Base-by-base conservation (phyloP, 2,797 vertebrate species). In the Vultur gryphus region DNA sequence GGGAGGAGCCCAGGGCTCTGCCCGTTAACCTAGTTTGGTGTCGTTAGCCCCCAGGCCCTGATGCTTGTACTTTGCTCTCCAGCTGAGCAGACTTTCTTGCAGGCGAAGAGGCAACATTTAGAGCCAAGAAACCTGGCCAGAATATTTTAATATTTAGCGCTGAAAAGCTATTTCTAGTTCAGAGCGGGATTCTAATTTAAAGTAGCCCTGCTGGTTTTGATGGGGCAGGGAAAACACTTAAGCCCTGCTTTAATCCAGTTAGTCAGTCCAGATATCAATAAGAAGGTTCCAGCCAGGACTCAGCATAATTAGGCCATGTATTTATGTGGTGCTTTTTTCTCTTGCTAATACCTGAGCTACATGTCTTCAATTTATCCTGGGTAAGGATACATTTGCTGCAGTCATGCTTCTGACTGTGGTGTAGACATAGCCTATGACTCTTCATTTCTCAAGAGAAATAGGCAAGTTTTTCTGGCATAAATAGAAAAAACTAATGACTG, bases 191-290 rank as follows among this genome's bases (percentile, higher is more conserved):
- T 58, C 79, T 89, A 92, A 95, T 93, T 93, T 95, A 75, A 92
- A 95, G 61, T 54, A 72, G 61, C 18, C 84, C 87, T 72, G 91
- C 62, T 97, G 94, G 11, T 89, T 95, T 95, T 46, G 83, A 71
- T 90, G 79, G 76, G 72, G 67, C 48, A 29, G 44, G 46, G 72
- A 51, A 84, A 89, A 84, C 61, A 78, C 6, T 48, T 69, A 81
- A 76, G 28, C 35, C 11, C 39, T 78, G 72, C 41, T 75, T 93
- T 87, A 84, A 65, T 81, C 49, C 43, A 17, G 49, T 72, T 59
- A 84, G 48, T n/a, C 43, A 69, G 49, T n/a, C 41, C 52, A 81
- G 64, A 12, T 84, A 90, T 8, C 76, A 86, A 41, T 78, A 80
- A 64, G 71, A 59, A 89, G 11, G 41, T 67, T 91, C 48, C 67